These are phyloP conservation scores for Sceloporus undulatus DNA, from an alignment of 2,113 vertebrate genomes.

Conservation along the genomic window DNA sequence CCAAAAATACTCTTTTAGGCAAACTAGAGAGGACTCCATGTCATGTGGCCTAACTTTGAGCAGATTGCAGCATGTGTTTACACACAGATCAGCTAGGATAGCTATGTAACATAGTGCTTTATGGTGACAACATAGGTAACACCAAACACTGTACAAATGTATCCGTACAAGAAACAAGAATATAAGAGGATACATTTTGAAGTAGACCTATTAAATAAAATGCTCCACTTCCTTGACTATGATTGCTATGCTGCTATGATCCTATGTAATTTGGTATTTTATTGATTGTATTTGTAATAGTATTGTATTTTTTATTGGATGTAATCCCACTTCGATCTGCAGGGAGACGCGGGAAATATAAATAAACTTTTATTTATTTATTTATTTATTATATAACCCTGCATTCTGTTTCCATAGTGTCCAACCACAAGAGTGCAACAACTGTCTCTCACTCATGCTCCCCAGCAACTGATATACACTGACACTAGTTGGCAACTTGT, in stretches of 20 bases:
- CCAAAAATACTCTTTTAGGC: background rate
- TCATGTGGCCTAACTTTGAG: background rate
- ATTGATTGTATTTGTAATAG: no score
- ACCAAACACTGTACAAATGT: background rate
- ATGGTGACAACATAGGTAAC: background rate
- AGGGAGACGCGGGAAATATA: no score
- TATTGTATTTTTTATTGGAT: no score
- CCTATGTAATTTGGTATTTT: no score
- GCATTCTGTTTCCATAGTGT: background rate
- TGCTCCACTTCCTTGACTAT: no score
- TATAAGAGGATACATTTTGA: background rate
- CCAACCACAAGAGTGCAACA: background rate
- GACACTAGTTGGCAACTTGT: no score
- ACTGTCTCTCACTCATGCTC: background rate
- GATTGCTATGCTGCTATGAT: no score
- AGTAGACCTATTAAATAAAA: no score
- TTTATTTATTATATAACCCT: background rate
- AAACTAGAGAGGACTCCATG: background rate
- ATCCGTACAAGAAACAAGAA: background rate
- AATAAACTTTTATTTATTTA: no score
- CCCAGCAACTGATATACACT: background rate
- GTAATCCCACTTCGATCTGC: no score
- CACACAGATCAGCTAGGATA: background rate
- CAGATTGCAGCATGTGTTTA: background rate
- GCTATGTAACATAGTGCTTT: background rate